Evolutionary conservation across 2,888 invertebrate species (phyloP).

Genomic region (Brenthis hecate): DNA sequence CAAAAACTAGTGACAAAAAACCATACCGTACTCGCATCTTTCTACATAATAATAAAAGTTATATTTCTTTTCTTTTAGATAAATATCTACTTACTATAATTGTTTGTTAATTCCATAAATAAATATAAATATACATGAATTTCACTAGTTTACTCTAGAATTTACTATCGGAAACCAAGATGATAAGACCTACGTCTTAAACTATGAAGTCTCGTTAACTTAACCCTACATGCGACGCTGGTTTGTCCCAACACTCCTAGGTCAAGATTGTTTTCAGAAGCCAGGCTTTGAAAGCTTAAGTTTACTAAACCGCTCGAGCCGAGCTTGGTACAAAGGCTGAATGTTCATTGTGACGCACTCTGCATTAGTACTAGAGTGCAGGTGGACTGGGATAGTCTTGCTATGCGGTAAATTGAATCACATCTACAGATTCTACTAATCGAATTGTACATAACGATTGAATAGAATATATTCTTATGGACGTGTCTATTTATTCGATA

Average conservation of each 20-base stretch:
- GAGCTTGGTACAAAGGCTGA: slow-evolving; percentile 49
- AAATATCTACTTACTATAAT: too few species aligned
- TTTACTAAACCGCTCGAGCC: slow-evolving; percentile 50
- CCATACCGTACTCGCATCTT: too few species aligned
- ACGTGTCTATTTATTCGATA: too few species aligned
- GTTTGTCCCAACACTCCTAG: slow-evolving; percentile 34
- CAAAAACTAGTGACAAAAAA: too few species aligned
- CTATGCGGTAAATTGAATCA: slow-evolving; percentile 2
- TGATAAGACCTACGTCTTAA: slow-evolving; percentile 4
- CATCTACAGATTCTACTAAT: background rate
- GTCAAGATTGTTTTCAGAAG: slow-evolving; percentile 58
- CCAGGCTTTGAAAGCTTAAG: slow-evolving; percentile 48
- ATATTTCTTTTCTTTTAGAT: too few species aligned
- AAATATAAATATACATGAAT: too few species aligned
- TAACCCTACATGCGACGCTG: slow-evolving; percentile 10
- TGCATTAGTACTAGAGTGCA: slow-evolving; percentile 44
- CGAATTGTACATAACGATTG: background rate
- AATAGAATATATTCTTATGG: too few species aligned
- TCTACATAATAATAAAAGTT: too few species aligned
- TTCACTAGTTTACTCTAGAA: too few species aligned
- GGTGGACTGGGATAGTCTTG: slow-evolving; percentile 46
- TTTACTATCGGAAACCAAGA: background rate
- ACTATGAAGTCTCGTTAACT: slow-evolving; percentile 17
- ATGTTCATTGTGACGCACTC: slow-evolving; percentile 46
- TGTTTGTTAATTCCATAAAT: too few species aligned